A percentile compares a stretch with the other conserved stretches of the same genome.
phyloP scores from a whole-genome alignment of 2,113 vertebrate genomes.

The Otocyon megalotis region DNA sequence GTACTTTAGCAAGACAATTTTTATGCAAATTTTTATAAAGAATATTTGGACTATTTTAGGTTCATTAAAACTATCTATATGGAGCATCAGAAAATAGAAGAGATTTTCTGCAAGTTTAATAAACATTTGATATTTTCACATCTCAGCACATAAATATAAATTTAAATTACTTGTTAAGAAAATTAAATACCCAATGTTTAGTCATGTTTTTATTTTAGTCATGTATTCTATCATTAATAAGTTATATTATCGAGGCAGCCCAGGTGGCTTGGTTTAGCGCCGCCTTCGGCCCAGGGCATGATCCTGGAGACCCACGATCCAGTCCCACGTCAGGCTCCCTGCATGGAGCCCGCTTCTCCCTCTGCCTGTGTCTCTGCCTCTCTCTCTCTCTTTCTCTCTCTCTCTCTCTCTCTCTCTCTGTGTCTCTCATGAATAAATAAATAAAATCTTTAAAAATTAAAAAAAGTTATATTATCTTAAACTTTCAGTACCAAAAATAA shows the following conservation, averaged over 20 bases:
- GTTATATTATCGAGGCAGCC: not conserved
- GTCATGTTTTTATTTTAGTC: not conserved
- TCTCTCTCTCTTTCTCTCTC: too few relatives aligned
- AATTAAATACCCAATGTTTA: not conserved
- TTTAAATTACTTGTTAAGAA: not conserved
- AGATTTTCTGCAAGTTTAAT: not conserved
- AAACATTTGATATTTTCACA: slow-evolving; percentile 11
- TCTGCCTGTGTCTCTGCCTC: too few relatives aligned
- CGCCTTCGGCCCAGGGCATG: too few relatives aligned
- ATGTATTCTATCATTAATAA: not conserved
- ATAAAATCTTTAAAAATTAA: too few relatives aligned
- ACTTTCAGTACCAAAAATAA: not conserved
- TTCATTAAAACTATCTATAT: not conserved
- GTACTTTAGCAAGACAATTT: not conserved
- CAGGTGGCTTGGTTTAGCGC: too few relatives aligned
- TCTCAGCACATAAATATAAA: not conserved
- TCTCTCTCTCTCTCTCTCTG: too few relatives aligned
- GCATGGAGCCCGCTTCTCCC: too few relatives aligned
- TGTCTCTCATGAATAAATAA: too few relatives aligned
- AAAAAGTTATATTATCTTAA: not conserved
- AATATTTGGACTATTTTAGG: not conserved
- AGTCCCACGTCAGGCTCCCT: too few relatives aligned
- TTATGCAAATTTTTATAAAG: slow-evolving; percentile 10
- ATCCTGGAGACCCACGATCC: too few relatives aligned
- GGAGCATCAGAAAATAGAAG: not conserved